A percentile compares a stretch with the other conserved stretches of the same genome.
phyloP scores from a whole-genome alignment of 2,888 invertebrate species.

The Serrognathus titanus region DNA sequence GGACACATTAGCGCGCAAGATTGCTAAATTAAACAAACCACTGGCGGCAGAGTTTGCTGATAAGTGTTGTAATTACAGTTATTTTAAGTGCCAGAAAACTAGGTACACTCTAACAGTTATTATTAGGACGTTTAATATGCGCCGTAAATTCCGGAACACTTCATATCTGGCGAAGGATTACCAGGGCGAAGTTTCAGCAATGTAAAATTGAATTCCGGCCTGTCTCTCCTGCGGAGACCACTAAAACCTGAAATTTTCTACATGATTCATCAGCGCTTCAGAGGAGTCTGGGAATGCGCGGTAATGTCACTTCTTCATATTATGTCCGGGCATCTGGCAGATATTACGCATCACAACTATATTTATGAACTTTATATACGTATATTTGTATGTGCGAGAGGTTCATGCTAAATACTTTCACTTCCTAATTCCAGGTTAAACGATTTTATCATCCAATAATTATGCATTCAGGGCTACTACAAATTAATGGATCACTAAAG shows the following conservation, averaged over 20 bases:
- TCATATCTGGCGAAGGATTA: not conserved
- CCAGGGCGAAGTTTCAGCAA: not conserved
- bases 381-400: conserved; percentile 35
- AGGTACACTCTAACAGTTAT: conserved; percentile 25
- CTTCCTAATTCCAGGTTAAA: too few relatives aligned
- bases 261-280: conserved; percentile 35
- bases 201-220: conserved; percentile 5
- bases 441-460: too few relatives aligned
- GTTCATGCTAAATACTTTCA: conserved; percentile 41
- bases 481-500: too few relatives aligned
- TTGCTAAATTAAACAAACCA: conserved; percentile 46
- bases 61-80: conserved; percentile 38
- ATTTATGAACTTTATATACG: conserved; percentile 35
- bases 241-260: conserved; percentile 32
- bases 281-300: conserved; percentile 40
- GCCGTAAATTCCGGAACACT: not conserved
- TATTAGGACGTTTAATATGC: conserved; percentile 12
- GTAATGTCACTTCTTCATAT: conserved; percentile 36
- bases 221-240: conserved; percentile 7
- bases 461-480: too few relatives aligned
- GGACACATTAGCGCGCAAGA: conserved; percentile 35
- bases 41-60: conserved; percentile 36
- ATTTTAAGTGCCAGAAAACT: conserved; percentile 32
- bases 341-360: conserved; percentile 41
- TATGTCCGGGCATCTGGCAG: conserved; percentile 40